Evolutionary conservation across 1,140 invertebrate genomes (phyloP).

Genomic region (Apis mellifera): DNA sequence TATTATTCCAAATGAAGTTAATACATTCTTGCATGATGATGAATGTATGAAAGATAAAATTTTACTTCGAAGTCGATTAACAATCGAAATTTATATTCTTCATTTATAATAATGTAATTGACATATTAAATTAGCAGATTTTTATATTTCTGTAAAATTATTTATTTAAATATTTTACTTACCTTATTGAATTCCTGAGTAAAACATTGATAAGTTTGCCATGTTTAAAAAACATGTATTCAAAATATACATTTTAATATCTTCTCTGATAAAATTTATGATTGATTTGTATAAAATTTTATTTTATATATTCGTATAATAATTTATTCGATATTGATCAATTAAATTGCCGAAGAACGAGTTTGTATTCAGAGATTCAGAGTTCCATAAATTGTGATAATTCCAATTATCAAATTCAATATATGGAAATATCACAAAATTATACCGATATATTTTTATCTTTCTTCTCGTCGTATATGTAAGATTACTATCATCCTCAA

Average conservation of each 20-base stretch:
- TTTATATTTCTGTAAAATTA: neutral
- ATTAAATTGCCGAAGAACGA: constrained; percentile 12
- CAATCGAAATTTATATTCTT: neutral
- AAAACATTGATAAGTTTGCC: neutral
- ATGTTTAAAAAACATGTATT: neutral
- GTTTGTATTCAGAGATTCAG: constrained; percentile 11
- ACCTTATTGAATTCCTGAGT: neutral
- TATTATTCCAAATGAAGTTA: neutral
- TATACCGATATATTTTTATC: neutral
- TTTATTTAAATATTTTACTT: neutral
- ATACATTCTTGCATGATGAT: neutral
- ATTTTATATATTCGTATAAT: neutral
- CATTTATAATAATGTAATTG: neutral
- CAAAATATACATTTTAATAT: neutral
- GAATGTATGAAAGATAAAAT: neutral
- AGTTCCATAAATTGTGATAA: neutral
- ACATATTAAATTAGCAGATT: neutral
- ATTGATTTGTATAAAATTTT: neutral
- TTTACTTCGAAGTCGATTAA: neutral
- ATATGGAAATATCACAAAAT: too few species aligned
- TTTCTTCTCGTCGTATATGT: too few species aligned
- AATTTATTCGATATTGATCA: constrained; percentile 25
- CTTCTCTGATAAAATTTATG: neutral
- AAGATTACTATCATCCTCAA: too few species aligned
- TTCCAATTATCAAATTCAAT: neutral